Evolutionary conservation across 2,888 invertebrate genomes (phyloP), one percentile per base, ranked within the genome.

Genomic region (Philonicus albiceps): DNA sequence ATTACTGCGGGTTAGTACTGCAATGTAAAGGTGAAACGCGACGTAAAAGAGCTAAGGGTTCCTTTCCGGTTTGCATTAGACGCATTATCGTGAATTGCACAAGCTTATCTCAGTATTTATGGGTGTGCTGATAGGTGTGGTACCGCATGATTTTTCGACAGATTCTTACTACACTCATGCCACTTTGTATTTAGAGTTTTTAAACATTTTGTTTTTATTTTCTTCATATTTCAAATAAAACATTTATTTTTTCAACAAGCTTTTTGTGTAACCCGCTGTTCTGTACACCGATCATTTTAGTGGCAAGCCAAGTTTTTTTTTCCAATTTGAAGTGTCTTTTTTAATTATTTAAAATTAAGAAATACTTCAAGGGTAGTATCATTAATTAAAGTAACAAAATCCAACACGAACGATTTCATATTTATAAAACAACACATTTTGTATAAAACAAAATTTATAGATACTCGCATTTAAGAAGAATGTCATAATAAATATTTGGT

Each of bases 1-100:
- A 81, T 81, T 81, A 37, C 43, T 19, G 27, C 34, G 40, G 30
- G 40, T 30, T 22, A n/a, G 30, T 73, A 6, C 19, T 84, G 31
- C 34, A 30, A 37, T 31, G 31, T 37, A 37, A 30, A 43, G 40
- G 13, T 27, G 27, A 30, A 37, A 34, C 72, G 84, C 40, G 84
- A 27, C 73, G 37, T 22, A 49, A 84, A 84, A 84, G 84, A 73
- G 84, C 73, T 84, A 84, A 84, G 84, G 84, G 73, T 49, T 84
- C n/a, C 40, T 73, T 84, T 84, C 84, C 84, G 84, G 72, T 84
- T 73, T 84, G n/a, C 84, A 73, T 84, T 73, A 84, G 84, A 43
- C 40, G 73, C 73, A 84, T 84, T 84, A 84, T 84, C 84, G 27
- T 22, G 73, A 84, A 40, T 43, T 73, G 73, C 84, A 40, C 31